Percentiles rank a stretch among this genome's conserved stretches.
phyloP scores from a whole-genome alignment of 2,113 vertebrate species.

The pig (Sus scrofa) region DNA sequence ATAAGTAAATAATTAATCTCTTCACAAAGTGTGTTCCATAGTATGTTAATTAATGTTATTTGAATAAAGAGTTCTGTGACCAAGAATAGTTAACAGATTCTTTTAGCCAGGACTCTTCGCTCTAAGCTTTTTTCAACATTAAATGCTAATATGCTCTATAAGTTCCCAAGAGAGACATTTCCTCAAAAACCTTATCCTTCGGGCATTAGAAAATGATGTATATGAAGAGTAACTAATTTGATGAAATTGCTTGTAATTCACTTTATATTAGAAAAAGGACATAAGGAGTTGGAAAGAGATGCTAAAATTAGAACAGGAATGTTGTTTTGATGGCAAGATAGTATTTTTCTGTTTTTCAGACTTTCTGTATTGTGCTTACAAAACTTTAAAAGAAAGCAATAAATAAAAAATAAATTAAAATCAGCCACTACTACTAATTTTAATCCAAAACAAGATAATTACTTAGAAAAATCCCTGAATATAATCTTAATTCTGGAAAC shows the following conservation, averaged over 20 bases:
- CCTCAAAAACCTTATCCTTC: neutral
- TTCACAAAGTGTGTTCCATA: neutral
- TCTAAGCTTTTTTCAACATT: neutral
- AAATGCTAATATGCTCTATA: neutral
- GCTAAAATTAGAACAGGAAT: neutral
- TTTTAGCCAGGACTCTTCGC: neutral
- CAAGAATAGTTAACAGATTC: neutral
- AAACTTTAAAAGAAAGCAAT: neutral
- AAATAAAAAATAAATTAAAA: neutral
- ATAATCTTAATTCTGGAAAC: neutral
- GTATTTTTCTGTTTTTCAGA: neutral
- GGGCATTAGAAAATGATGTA: neutral
- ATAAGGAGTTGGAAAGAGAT: neutral
- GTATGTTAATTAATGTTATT: neutral
- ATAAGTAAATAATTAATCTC: neutral
- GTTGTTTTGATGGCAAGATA: neutral
- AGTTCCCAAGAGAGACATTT: neutral
- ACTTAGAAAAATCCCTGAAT: neutral
- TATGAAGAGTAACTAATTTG: neutral
- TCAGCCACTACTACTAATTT: neutral
- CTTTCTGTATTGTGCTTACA: neutral
- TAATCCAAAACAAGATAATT: constrained; percentile 27
- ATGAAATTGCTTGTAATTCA: neutral
- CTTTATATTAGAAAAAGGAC: neutral
- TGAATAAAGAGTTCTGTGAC: neutral